Conservation (phyloP, 2,113 vertebrate genomes). For the Rhegmatorhina hoffmannsi region DNA sequence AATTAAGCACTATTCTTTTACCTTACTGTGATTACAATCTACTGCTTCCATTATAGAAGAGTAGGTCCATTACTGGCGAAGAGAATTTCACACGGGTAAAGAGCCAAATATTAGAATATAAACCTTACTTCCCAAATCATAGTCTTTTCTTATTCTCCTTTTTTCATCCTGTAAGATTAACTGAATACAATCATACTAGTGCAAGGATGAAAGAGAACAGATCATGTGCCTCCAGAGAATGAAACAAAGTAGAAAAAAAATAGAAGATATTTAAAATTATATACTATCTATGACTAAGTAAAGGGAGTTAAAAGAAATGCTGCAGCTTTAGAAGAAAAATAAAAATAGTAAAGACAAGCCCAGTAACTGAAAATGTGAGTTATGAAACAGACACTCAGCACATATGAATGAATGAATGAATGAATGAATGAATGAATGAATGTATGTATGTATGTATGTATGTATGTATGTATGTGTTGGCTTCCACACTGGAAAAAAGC, state of each 20-base stretch:
- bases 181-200: not conserved
- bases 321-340: not conserved
- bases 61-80: not conserved
- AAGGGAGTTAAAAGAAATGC: not conserved
- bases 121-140: not conserved
- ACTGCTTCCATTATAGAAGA: not conserved
- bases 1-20: not conserved
- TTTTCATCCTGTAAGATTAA: not conserved
- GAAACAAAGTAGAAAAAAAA: not conserved
- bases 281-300: not conserved
- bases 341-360: slow-evolving; percentile 5
- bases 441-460: not conserved
- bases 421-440: no score
- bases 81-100: not conserved
- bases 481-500: not conserved
- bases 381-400: slow-evolving; percentile 8
- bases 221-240: not conserved
- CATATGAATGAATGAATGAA: not conserved
- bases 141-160: not conserved
- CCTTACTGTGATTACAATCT: not conserved
- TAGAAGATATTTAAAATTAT: not conserved
- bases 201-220: not conserved
- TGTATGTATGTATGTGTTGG: not conserved
- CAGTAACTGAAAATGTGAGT: not conserved
- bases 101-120: not conserved